Evolutionary conservation across 2,888 invertebrate genomes (phyloP).

Genomic region (Drosophila incognita): DNA sequence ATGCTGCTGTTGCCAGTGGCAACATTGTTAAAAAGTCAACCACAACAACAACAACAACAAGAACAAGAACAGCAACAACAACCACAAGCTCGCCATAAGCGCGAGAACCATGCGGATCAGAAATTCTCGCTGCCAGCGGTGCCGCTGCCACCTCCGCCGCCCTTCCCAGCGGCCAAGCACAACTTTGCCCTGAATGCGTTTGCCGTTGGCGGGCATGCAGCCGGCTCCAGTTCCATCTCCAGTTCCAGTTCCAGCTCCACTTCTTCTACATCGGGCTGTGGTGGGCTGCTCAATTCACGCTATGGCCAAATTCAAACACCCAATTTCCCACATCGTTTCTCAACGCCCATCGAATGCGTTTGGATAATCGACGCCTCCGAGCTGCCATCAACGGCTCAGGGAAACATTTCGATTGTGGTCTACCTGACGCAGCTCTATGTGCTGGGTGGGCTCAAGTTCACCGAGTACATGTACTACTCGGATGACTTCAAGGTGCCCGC

Average conservation of each 20-base stretch:
- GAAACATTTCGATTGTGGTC: constrained; percentile 91
- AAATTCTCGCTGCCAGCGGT: constrained; percentile 78
- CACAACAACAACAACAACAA: constrained; percentile 27
- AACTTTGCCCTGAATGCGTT: constrained; percentile 74
- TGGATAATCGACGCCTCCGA: constrained; percentile 95
- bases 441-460: constrained; percentile 90
- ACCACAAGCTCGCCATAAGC: constrained; percentile 36
- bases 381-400: constrained; percentile 84
- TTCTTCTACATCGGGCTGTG: constrained; percentile 85
- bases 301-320: constrained; percentile 92
- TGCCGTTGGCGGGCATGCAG: constrained; percentile 49
- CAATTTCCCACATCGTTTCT: constrained; percentile 92
- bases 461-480: constrained; percentile 91
- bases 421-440: constrained; percentile 96
- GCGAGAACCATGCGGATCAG: constrained; percentile 61
- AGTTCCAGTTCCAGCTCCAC: constrained; percentile 12
- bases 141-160: constrained; percentile 80
- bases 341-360: constrained; percentile 92
- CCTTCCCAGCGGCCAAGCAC: constrained; percentile 69
- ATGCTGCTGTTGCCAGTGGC: constrained; percentile 47
- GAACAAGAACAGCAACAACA: constrained; percentile 17
- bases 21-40: constrained; percentile 43
- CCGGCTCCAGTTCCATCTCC: constrained; percentile 9
- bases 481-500: constrained; percentile 89
- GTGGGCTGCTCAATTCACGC: constrained; percentile 88